Percentiles rank a stretch among this genome's conserved stretches.
Conservation (phyloP, 2,113 vertebrate genomes). For the Microcebus tavaratra region DNA sequence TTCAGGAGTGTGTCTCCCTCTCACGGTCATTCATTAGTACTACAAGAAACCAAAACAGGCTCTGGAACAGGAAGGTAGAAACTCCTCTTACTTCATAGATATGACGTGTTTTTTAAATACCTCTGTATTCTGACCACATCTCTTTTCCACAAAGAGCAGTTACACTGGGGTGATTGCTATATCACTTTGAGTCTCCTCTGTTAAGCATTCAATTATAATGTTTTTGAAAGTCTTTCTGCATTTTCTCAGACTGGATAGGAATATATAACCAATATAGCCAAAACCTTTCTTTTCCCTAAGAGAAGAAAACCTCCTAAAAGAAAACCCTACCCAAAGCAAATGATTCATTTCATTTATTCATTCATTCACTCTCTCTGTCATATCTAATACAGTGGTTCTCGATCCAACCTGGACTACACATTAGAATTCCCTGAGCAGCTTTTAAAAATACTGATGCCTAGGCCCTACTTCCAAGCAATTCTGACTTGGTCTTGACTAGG, state of each 20-base stretch:
- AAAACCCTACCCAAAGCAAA: neutral
- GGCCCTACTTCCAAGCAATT: neutral
- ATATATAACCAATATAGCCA: neutral
- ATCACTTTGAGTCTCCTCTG: neutral
- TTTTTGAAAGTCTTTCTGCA: neutral
- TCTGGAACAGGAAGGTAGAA: neutral
- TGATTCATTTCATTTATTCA: neutral
- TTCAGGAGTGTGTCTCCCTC: constrained; percentile 47
- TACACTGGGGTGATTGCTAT: neutral
- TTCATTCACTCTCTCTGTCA: neutral
- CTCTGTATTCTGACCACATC: neutral
- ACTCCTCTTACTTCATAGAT: neutral
- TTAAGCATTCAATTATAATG: neutral
- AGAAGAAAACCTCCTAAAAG: neutral
- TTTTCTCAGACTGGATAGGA: neutral
- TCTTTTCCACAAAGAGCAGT: neutral
- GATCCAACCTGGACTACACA: neutral
- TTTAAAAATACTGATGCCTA: neutral
- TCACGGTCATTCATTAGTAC: neutral
- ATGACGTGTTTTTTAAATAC: neutral
- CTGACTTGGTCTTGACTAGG: neutral
- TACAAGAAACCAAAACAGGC: neutral
- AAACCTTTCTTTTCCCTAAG: neutral
- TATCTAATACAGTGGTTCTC: neutral
- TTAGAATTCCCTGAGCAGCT: neutral